phyloP scores from a whole-genome alignment of 2,113 vertebrate species.

The Cichladusa arquata region DNA sequence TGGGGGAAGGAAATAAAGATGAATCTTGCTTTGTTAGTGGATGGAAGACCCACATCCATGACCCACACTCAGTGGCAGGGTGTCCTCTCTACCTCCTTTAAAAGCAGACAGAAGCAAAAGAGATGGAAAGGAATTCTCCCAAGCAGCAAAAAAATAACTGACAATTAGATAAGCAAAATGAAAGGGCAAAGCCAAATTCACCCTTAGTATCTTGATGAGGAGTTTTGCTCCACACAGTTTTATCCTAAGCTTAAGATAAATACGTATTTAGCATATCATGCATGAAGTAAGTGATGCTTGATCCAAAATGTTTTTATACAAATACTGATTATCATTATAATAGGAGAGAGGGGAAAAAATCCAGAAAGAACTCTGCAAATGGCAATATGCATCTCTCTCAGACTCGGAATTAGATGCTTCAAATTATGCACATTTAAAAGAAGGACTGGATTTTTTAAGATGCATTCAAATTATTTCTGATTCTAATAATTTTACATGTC shows the following conservation, averaged over 20 bases:
- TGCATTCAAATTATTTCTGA: not conserved
- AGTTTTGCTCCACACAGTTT: not conserved
- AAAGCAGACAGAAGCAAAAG: fast-evolving
- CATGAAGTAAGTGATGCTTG: not conserved
- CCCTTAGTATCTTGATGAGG: not conserved
- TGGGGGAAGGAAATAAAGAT: not conserved
- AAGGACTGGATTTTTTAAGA: not conserved
- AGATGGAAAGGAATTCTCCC: not conserved
- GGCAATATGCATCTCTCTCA: not conserved
- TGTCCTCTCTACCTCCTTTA: not conserved
- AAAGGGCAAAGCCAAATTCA: not conserved
- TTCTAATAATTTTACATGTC: not conserved
- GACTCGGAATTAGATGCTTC: not conserved
- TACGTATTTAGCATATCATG: not conserved
- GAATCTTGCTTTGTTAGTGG: not conserved
- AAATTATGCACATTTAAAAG: not conserved
- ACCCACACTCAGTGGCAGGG: not conserved
- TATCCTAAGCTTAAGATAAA: not conserved
- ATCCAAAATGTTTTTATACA: not conserved
- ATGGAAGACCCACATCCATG: not conserved
- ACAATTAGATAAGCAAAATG: not conserved
- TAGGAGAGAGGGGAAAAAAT: not conserved
- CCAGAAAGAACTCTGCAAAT: not conserved
- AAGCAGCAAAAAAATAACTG: not conserved
- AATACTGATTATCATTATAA: not conserved